These are phyloP conservation scores for Falco berigora DNA, from an alignment of 2,797 vertebrate species.

Conservation along the genomic window DNA sequence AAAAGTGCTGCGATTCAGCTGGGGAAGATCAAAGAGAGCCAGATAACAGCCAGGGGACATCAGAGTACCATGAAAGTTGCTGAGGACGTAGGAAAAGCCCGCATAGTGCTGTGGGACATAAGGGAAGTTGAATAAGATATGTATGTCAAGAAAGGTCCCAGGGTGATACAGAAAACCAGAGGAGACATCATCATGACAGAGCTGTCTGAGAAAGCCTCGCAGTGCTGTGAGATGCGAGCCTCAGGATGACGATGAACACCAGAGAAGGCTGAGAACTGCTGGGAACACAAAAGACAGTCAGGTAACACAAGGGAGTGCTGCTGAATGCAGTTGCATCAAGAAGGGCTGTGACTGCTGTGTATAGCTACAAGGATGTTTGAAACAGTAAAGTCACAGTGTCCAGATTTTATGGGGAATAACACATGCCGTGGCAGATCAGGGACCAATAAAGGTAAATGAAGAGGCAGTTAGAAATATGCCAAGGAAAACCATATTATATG, in stretches of 20 bases:
- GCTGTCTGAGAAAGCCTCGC: neutral
- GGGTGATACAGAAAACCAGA: neutral
- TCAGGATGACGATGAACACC: neutral
- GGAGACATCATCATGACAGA: neutral
- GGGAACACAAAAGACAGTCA: neutral
- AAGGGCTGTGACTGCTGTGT: neutral
- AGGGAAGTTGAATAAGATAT: neutral
- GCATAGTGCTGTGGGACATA: neutral
- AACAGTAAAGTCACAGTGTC: neutral
- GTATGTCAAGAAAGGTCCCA: neutral
- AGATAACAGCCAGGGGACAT: slow-evolving; percentile 47
- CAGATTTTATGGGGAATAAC: neutral
- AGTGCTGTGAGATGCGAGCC: neutral
- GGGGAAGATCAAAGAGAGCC: slow-evolving; percentile 46
- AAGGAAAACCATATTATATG: neutral
- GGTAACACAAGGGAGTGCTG: neutral
- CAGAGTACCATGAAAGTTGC: slow-evolving; percentile 28
- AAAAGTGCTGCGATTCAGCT: neutral
- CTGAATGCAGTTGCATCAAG: neutral
- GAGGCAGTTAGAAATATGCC: neutral
- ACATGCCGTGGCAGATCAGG: neutral
- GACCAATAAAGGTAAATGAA: neutral
- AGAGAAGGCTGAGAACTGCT: neutral
- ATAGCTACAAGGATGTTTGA: neutral
- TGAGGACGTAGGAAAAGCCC: slow-evolving; percentile 28